phyloP scores from a whole-genome alignment of 1,140 invertebrate genomes.

The Plutomurus gul region DNA sequence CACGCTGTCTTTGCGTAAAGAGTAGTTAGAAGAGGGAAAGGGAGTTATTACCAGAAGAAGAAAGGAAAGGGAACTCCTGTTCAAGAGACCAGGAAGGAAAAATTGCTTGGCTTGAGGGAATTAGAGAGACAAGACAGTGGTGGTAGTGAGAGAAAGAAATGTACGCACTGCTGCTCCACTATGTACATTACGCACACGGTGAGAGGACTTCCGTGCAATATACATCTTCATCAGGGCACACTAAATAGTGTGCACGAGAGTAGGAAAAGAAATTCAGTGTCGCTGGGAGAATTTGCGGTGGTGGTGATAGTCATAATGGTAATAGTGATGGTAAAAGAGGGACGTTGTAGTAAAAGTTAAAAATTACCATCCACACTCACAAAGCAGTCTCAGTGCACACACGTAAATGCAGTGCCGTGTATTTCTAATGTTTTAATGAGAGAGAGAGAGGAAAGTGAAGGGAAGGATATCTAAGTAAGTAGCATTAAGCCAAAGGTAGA shows the following conservation, averaged over 20 bases:
- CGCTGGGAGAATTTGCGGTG: not conserved
- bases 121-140: slow-evolving; percentile 9
- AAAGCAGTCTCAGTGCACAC: too few relatives aligned
- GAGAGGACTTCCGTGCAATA: not conserved
- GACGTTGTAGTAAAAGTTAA: not conserved
- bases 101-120: slow-evolving; percentile 9
- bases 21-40: too few relatives aligned
- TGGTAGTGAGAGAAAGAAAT: not conserved
- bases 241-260: not conserved
- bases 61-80: not conserved
- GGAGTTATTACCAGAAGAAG: too few relatives aligned
- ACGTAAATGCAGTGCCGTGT: too few relatives aligned
- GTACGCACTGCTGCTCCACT: slow-evolving; percentile 6
- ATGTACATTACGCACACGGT: not conserved
- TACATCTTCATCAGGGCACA: slow-evolving; percentile 15
- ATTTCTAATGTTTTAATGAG: slow-evolving; percentile 29
- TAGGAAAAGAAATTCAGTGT: not conserved
- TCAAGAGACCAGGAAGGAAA: not conserved
- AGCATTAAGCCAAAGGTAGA: too few relatives aligned
- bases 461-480: too few relatives aligned
- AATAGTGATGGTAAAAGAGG: not conserved
- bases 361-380: not conserved
- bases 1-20: too few relatives aligned
- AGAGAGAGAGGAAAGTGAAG: too few relatives aligned
- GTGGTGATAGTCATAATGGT: not conserved